phyloP scores from a whole-genome alignment of 1,140 invertebrate species.

The Polyergus mexicanus region DNA sequence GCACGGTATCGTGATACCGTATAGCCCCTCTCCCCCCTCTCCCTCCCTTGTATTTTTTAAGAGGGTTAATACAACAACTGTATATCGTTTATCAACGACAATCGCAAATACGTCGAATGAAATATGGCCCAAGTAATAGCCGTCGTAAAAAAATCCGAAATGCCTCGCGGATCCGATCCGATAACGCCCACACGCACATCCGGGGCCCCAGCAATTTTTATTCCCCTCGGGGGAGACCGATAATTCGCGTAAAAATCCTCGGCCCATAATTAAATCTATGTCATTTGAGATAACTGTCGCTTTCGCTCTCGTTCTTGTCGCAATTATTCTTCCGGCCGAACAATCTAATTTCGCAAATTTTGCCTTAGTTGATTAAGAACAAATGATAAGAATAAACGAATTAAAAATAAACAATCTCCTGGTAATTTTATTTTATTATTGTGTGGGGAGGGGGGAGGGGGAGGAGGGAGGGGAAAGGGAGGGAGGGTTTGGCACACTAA shows the following conservation, averaged over 20 bases:
- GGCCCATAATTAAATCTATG: slow-evolving; percentile 46
- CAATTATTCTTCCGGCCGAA: background rate
- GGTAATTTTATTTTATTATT: background rate
- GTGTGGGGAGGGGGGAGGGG: too few relatives aligned
- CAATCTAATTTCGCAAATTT: background rate
- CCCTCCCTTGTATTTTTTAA: slow-evolving; percentile 63
- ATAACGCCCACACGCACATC: slow-evolving; percentile 75
- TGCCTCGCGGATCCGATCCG: slow-evolving; percentile 74
- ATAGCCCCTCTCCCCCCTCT: too few relatives aligned
- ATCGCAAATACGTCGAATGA: slow-evolving; percentile 76
- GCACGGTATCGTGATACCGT: slow-evolving; percentile 28
- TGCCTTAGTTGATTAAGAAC: too few relatives aligned
- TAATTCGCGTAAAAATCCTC: slow-evolving; percentile 60
- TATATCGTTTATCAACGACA: slow-evolving; percentile 79
- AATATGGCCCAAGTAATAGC: slow-evolving; percentile 77
- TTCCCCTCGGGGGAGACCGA: slow-evolving; percentile 11
- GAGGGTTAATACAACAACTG: slow-evolving; percentile 76
- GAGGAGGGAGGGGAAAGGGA: too few relatives aligned
- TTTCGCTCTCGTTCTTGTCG: background rate
- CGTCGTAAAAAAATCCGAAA: slow-evolving; percentile 73
- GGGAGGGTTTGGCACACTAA: background rate
- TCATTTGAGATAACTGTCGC: slow-evolving; percentile 3
- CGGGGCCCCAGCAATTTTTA: slow-evolving; percentile 29
- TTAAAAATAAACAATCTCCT: background rate
- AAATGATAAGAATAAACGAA: background rate